Conservation (phyloP, 2,113 vertebrate genomes). For the Porphyrio hochstetteri region DNA sequence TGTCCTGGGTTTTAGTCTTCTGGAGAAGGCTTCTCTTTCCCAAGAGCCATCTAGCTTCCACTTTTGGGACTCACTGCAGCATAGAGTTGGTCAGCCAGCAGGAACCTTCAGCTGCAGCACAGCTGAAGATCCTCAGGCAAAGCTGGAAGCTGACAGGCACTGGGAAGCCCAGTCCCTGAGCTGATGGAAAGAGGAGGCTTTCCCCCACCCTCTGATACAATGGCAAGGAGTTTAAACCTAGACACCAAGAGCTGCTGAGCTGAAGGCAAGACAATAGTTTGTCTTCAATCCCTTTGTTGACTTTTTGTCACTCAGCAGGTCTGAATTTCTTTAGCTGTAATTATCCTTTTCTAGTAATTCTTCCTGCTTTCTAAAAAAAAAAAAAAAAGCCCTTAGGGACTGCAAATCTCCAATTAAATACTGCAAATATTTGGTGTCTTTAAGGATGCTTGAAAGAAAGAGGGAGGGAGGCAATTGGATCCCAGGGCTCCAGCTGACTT, state of each 20-base stretch:
- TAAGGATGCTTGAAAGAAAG: not conserved
- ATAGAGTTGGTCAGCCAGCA: not conserved
- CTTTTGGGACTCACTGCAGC: accelerated
- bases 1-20: not conserved
- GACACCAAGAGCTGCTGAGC: not conserved
- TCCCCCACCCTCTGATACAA: accelerated
- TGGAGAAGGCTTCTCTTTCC: not conserved
- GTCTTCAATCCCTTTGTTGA: not conserved
- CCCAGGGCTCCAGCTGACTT: not conserved
- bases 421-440: not conserved
- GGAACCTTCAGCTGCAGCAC: not conserved
- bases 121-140: accelerated
- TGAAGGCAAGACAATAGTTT: not conserved
- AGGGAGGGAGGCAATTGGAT: not conserved
- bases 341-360: not conserved
- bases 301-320: not conserved
- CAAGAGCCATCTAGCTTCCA: not conserved
- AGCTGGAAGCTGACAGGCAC: not conserved
- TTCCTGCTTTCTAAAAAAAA: not conserved
- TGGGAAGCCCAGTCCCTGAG: not conserved
- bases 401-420: not conserved
- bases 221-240: not conserved
- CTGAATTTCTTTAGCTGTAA: not conserved
- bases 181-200: not conserved
- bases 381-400: not conserved